Evolutionary conservation across 1,140 invertebrate species (phyloP).

Genomic region (Drosophila parabipectinata): DNA sequence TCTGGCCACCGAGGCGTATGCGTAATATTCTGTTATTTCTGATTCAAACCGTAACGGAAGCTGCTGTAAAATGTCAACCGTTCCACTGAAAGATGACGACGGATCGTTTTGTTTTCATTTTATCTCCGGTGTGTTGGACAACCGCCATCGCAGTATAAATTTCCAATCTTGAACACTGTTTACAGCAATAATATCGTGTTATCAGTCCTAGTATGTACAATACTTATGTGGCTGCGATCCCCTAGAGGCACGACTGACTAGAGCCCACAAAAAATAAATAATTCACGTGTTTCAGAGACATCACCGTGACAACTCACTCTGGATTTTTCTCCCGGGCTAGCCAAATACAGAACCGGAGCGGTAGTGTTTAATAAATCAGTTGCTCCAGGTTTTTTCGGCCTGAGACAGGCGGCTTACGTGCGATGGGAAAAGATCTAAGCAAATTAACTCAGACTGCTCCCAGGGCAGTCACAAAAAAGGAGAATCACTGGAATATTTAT

Average conservation of each 20-base stretch:
- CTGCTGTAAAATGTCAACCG: constrained; percentile 55
- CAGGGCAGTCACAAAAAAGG: constrained; percentile 15
- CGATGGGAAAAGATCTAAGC: constrained; percentile 30
- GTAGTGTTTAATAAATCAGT: constrained; percentile 39
- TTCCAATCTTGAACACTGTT: constrained; percentile 49
- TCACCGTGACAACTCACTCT: constrained; percentile 13
- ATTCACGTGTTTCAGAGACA: constrained; percentile 32
- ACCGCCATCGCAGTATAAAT: constrained; percentile 38
- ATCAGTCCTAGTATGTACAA: constrained; percentile 22
- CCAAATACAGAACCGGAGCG: constrained; percentile 24
- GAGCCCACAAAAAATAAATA: not conserved
- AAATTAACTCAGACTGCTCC: constrained; percentile 20
- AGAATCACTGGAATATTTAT: constrained; percentile 9
- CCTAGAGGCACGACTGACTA: not conserved
- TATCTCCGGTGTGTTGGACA: constrained; percentile 28
- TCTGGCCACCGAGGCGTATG: constrained; percentile 56
- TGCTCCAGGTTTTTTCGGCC: constrained; percentile 10
- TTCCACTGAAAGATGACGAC: constrained; percentile 21
- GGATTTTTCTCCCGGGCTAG: not conserved
- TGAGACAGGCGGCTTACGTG: constrained; percentile 34
- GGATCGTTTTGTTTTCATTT: constrained; percentile 11
- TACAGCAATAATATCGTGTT: constrained; percentile 38
- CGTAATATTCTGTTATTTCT: constrained; percentile 46
- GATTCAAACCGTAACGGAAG: constrained; percentile 41
- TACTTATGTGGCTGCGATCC: not conserved